These are phyloP conservation scores for Parauchenoglanis ngamensis DNA, from an alignment of 2,797 vertebrate genomes.

Conservation along the genomic window DNA sequence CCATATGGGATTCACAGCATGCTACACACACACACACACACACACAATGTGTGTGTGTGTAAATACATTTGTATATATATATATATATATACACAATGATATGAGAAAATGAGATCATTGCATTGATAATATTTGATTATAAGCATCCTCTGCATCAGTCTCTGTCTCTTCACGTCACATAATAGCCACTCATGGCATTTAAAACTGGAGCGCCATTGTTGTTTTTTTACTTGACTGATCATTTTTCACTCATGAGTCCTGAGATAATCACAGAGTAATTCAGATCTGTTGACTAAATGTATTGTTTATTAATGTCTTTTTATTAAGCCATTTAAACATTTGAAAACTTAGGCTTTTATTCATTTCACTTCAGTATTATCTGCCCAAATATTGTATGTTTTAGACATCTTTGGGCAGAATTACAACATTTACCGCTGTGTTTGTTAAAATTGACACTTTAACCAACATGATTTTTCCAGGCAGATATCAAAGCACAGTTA, in stretches of 20 bases:
- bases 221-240: background rate
- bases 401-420: background rate
- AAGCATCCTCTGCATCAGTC: too few relatives aligned
- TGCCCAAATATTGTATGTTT: background rate
- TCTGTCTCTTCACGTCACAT: too few relatives aligned
- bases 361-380: background rate
- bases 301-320: background rate
- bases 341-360: background rate
- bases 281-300: background rate
- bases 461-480: background rate
- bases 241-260: background rate
- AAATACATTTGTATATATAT: background rate
- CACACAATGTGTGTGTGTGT: background rate
- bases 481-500: background rate
- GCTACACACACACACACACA: background rate
- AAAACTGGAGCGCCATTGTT: background rate
- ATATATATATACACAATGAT: too few relatives aligned
- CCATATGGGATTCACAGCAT: conserved; percentile 13
- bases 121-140: too few relatives aligned
- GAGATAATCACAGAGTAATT: background rate
- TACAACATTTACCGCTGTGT: background rate
- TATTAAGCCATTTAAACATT: background rate
- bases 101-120: too few relatives aligned
- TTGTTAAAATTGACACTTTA: background rate
- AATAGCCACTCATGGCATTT: background rate